Base-by-base conservation (phyloP, 2,888 invertebrate species). In the Agrenia bidenticulata region DNA sequence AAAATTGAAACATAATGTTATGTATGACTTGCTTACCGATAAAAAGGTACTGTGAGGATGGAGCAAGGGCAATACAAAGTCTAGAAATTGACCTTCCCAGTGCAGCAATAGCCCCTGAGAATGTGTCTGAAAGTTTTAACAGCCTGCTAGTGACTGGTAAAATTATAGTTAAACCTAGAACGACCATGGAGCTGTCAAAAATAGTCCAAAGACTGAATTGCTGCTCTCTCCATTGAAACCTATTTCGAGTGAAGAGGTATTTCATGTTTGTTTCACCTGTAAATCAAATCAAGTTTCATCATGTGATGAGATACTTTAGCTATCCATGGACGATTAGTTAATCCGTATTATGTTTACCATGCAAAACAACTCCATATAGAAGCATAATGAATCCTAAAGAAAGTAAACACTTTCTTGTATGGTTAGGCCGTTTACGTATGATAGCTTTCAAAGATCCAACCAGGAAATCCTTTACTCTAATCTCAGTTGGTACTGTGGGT, bases 181-280 rank as follows among this genome's bases (percentile, higher is more conserved):
- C 76, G 1, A 73, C 54, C 23, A 74, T 70, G n/a, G 64, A 21
- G 17, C 68, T 65, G 13, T 76, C 76, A 37, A 69, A 69, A 27
- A 73, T 73, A 21, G 70, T 72, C 76, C 76, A 76, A 4, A 53
- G 21, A 50, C 76, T 76, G 41, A 74, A 76, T 32, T 76, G 67
- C 50, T 70, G 66, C 50, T 76, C 76, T 49, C 76, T 61, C 76
- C 76, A 76, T 41, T 72, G 70, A 54, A 76, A 76, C 57, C 61
- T 71, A 51, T 70, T 76, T 41, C 76, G 27, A 5, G 74, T 74
- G 58, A 73, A 76, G 2, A 76, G 61, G 54, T 76, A 76, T 55
- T 73, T 76, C 73, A 76, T 71, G 54, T 68, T 76, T 5, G 53
- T 32, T 63, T 76, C 76, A 17, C 76, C 76, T 74, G 45, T 17